These are phyloP conservation scores for Laterallus jamaicensis DNA, from an alignment of 2,113 vertebrate genomes.

Conservation along the genomic window DNA sequence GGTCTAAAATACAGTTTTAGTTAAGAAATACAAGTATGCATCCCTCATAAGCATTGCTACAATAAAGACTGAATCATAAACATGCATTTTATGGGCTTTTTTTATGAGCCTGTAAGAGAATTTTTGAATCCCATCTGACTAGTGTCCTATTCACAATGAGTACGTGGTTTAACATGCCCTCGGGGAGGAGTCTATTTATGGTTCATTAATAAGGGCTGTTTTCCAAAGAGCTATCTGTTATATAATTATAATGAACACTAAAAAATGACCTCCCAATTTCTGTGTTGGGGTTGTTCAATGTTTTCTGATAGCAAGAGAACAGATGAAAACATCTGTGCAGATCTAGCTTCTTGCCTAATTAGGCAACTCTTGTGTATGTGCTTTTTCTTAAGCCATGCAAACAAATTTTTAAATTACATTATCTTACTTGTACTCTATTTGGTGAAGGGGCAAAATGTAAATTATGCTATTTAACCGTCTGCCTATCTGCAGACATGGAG, in stretches of 20 bases:
- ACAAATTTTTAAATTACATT: slow-evolving; percentile 3
- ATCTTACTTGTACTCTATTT: not conserved
- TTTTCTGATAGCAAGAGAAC: not conserved
- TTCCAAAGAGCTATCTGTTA: slow-evolving; percentile 51
- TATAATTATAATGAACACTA: slow-evolving; percentile 50
- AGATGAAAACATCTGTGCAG: slow-evolving; percentile 6
- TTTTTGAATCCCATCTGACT: slow-evolving; percentile 22
- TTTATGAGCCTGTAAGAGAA: not conserved
- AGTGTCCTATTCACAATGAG: not conserved
- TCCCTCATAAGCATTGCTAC: not conserved
- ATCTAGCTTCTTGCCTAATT: not conserved
- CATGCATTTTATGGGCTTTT: not conserved
- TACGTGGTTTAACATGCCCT: not conserved
- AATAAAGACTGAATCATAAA: slow-evolving; percentile 32
- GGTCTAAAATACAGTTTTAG: not conserved
- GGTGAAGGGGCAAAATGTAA: not conserved
- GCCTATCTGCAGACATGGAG: not conserved
- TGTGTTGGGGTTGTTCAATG: not conserved
- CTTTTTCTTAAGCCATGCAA: slow-evolving; percentile 45
- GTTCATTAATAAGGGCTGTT: slow-evolving; percentile 64
- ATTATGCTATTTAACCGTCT: not conserved
- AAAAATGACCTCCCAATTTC: not conserved
- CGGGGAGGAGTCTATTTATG: slow-evolving; percentile 37
- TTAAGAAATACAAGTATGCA: not conserved
- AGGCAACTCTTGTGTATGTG: slow-evolving; percentile 22